Evolutionary conservation across 2,888 invertebrate genomes (phyloP), one percentile per base, ranked within the genome.

Genomic region (Mongoloraphidia duomilia): DNA sequence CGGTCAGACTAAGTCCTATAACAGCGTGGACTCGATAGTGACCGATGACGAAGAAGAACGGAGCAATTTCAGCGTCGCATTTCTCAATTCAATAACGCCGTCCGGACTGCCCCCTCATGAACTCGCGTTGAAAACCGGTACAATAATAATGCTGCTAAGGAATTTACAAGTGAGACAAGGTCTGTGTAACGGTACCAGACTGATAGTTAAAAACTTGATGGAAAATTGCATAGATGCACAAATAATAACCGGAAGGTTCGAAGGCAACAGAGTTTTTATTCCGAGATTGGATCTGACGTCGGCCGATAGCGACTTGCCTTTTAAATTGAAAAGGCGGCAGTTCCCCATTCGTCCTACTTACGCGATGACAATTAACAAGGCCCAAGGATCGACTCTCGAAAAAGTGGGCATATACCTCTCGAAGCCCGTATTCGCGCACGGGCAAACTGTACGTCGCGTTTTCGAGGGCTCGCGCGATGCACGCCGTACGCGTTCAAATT

Each of bases 181-280:
- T 46, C 51, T 53, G 49, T 52, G 53, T 48, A 52, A 55, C 51
- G 56, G 50, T 53, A 52, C 50, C 35, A 52, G 52, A 51, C 45
- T 51, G 44, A 53, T 55, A 11, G 54, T 50, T 8, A 52, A 49
- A 53, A 53, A 44, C 52, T 51, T 55, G 47, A 52, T 53, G 49
- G 52, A 54, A 53, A 49, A 55, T 49, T 49, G 52, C 48, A 54
- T 55, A 51, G 52, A 53, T 49, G 39, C 33, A 26, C 12, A 46
- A 39, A 46, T 46, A 9, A 39, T 46, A 12, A 12, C 40, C 11
- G 39, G 26, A 17, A 39, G 40, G 5, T n/a, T 26, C 10, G 9
- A 8, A 9, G 46, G 46, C 9, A 14, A 46, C 13, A 26, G 9
- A 12, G 40, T 46, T 12, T 34, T 39, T 33, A 42, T 47, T 10